Conservation (phyloP, 2,888 invertebrate species). For the Clistopyga incitator region DNA sequence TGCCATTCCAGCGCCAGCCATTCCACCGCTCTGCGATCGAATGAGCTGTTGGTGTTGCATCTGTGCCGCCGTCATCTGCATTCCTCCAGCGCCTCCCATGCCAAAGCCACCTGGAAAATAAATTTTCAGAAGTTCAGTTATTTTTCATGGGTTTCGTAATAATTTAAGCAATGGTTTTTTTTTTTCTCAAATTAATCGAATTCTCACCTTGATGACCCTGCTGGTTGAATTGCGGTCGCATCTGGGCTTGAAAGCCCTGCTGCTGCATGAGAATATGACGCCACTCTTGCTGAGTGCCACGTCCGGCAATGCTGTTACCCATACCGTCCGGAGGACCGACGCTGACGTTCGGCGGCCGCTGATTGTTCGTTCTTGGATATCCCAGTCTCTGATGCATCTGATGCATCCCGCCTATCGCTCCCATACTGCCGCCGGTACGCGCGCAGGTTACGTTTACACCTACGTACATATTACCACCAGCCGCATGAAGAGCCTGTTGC, state of each 20-base stretch:
- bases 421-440: constrained; percentile 80
- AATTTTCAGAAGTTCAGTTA: background rate
- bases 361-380: constrained; percentile 84
- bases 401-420: constrained; percentile 83
- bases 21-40: constrained; percentile 83
- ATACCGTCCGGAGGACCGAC: constrained; percentile 86
- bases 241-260: constrained; percentile 82
- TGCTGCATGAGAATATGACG: constrained; percentile 89
- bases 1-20: constrained; percentile 80
- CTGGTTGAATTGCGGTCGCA: constrained; percentile 85
- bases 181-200: background rate
- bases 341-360: constrained; percentile 87
- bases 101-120: constrained; percentile 80
- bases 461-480: constrained; percentile 84
- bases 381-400: constrained; percentile 83
- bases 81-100: constrained; percentile 82
- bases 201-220: constrained; percentile 84
- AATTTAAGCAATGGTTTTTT: background rate
- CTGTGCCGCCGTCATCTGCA: constrained; percentile 85
- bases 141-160: background rate
- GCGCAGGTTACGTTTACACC: constrained; percentile 72
- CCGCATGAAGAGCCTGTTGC: constrained; percentile 84
- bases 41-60: constrained; percentile 85
- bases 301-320: constrained; percentile 85
- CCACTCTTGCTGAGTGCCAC: constrained; percentile 85